Evolutionary conservation across 92 coral and sea anemone genomes (phyloP), one percentile per base, ranked within the genome.

Genomic region (Zoanthus sociatus): DNA sequence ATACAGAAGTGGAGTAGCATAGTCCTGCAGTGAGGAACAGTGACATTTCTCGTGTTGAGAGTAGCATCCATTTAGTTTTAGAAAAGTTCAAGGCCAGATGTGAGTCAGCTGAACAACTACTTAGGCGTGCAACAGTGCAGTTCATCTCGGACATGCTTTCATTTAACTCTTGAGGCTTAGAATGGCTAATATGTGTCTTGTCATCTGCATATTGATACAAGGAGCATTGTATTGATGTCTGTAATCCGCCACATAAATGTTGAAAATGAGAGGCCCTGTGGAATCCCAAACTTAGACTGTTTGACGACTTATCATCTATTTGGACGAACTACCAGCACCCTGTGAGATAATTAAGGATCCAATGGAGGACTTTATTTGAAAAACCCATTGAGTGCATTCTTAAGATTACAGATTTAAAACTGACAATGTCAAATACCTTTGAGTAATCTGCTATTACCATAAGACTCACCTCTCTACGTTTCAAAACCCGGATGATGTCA

Each of bases 301-400:
- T 73, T 68, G 87, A 84, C 47, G 18, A 64, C 33, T 71, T 67
- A 64, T 83, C 87, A 47, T 70, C 87, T 54, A 83, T 83, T 51
- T 83, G 78, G 55, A 82, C 86, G 47, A 78, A 78, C 69, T 54
- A 71, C 11, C 48, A 72, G 17, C 71, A 51, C 46, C 56, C 74
- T 54, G 58, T 37, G 54, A 64, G 75, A 66, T 47, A 67, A 13
- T 16, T 58, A 9, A 48, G 86, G 11, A 46, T 37, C 90, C 90
- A 87, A 9, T 20, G 16, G 5, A 78, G 84, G 53, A 87, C 66
- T 15, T 68, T 78, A 32, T 53, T 87, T 11, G 89, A 78, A 48
- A 87, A 87, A 21, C 86, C 90, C 81, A 87, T 87, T 9, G 37
- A 21, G 68, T 68, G 78, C 79, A 79, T 78, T 58, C 71, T 87